phyloP scores from a whole-genome alignment of 2,797 vertebrate species.

The Staurois parvus region DNA sequence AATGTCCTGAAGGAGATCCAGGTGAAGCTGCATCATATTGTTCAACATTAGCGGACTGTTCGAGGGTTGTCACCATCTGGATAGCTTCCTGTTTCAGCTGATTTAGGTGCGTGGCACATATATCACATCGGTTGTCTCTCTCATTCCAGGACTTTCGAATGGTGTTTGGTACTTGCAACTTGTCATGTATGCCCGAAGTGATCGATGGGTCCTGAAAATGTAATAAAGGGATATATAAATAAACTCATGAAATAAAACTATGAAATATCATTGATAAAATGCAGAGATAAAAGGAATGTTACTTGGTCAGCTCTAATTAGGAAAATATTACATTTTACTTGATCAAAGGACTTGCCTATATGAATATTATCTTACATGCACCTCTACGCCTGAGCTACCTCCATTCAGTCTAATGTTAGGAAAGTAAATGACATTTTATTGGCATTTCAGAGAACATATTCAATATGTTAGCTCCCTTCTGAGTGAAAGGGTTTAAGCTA shows the following conservation, averaged over 20 bases:
- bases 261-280: not conserved
- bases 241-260: not conserved
- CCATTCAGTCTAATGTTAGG: no score
- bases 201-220: constrained; percentile 84
- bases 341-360: not conserved
- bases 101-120: constrained; percentile 88
- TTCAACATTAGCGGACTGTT: constrained; percentile 79
- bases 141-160: constrained; percentile 88
- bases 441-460: not conserved
- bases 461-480: not conserved
- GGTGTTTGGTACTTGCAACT: constrained; percentile 89
- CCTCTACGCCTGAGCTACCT: no score
- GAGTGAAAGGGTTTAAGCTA: not conserved
- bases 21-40: constrained; percentile 86
- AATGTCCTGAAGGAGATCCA: constrained; percentile 82
- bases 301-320: not conserved
- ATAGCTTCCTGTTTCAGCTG: constrained; percentile 94
- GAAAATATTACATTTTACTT: not conserved
- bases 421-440: no score
- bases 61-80: constrained; percentile 88
- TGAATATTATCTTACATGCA: not conserved
- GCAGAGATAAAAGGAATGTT: no score
- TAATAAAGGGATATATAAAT: constrained; percentile 30
- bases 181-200: constrained; percentile 87
- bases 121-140: constrained; percentile 88